Base-by-base conservation (phyloP, 1,140 invertebrate species). In the Microplitis demolitor region DNA sequence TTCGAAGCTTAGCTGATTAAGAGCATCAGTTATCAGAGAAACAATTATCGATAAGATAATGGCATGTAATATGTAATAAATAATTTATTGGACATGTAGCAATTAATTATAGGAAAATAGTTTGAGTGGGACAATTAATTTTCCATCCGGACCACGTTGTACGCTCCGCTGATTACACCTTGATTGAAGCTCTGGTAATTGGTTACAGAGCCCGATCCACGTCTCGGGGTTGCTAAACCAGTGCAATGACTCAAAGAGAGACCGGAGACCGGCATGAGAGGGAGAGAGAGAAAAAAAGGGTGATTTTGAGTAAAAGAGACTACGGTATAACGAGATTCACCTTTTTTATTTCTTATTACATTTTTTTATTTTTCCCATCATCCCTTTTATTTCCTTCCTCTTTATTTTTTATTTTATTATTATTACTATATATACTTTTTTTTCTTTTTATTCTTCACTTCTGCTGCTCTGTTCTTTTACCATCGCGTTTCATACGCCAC, bases 181-280 rank as follows among this genome's bases (percentile, higher is more conserved):
- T 79, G 77, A 78, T 79, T 74, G 77, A 63, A 69, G 77, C 73
- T 74, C 76, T 76, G 77, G 78, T 79, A 79, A 79, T 79, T 78
- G 77, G 74, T 70, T 53, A 45, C 74, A 61, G 70, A 60, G 61
- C 35, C 33, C 8, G n/a, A 31, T 13, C 14, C n/a, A 50, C 62
- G 62, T 64, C 62, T 64, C 62, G 35, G 45, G 62, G 45, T 64
- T 9, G 62, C 62, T 45, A 64, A 64, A 64, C 35, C 35, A 64
- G 62, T 64, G 39, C 34, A n/a, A 45, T 16, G 62, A 34, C 31
- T 24, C 1, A 24, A 13, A 11, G 37, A 64, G 62, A 61, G 14
- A 61, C 24, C 11, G 5, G 39, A 39, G 39, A 11, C 24, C 24
- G 24, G 24, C 24, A 24, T 24, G 11, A 13, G 53, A 56, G 11